These are phyloP conservation scores for Amphiprion percula DNA, from an alignment of 2,113 vertebrate species.

Conservation along the genomic window DNA sequence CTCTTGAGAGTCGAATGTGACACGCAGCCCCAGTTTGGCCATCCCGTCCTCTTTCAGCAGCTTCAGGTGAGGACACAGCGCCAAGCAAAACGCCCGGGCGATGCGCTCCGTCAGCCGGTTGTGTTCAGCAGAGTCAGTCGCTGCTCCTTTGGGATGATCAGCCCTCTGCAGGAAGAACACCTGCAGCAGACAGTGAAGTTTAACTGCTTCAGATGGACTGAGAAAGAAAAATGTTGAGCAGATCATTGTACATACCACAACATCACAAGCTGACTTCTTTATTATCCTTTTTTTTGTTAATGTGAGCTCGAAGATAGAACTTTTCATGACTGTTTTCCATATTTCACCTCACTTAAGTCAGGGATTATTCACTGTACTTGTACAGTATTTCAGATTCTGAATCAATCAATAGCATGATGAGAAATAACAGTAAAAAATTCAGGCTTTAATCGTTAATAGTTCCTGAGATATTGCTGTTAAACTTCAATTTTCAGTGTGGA, in stretches of 20 bases:
- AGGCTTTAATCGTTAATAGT: too few relatives aligned
- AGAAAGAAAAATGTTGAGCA: neutral
- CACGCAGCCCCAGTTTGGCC: conserved; percentile 95
- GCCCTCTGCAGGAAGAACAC: conserved; percentile 94
- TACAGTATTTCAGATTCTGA: too few relatives aligned
- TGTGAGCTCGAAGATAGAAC: neutral
- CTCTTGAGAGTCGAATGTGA: conserved; percentile 94
- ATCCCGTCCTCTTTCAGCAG: conserved; percentile 97
- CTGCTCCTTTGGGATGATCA: conserved; percentile 87
- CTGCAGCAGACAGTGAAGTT: conserved; percentile 72
- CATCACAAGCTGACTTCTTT: too few relatives aligned
- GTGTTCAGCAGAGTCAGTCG: conserved; percentile 92
- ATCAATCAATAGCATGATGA: too few relatives aligned
- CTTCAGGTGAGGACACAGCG: conserved; percentile 95
- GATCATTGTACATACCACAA: conserved; percentile 71
- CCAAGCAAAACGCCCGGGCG: conserved; percentile 94
- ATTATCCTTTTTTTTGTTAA: neutral
- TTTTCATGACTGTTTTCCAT: too few relatives aligned
- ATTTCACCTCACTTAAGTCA: too few relatives aligned
- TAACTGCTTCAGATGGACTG: neutral
- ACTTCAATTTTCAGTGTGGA: too few relatives aligned
- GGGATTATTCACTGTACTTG: too few relatives aligned
- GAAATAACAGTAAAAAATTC: too few relatives aligned
- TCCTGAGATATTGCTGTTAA: too few relatives aligned
- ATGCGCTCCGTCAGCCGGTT: conserved; percentile 94